Evolutionary conservation across 2,888 invertebrate genomes (phyloP), one percentile per base, ranked within the genome.

Genomic region (Nysson spinosus): DNA sequence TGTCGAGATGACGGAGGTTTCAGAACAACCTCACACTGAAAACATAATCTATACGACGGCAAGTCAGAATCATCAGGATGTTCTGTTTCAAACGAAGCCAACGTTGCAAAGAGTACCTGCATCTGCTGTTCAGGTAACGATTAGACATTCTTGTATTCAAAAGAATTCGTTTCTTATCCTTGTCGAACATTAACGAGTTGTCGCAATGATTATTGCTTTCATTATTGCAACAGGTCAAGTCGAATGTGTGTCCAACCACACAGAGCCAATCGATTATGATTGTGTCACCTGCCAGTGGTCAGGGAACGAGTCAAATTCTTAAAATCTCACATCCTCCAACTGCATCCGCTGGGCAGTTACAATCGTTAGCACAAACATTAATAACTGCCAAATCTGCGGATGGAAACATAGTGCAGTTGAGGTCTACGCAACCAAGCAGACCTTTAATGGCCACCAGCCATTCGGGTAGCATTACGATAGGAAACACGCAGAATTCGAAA

Each of bases 181-280:
- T 57, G 4, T 4, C 7, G 32, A 28, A 39, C 0, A 6, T 34
- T 30, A 9, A n/a, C n/a, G n/a, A n/a, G n/a, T n/a, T n/a, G n/a
- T n/a, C n/a, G n/a, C n/a, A n/a, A n/a, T n/a, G n/a, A n/a, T n/a
- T n/a, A n/a, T n/a, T n/a, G 4, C 51, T 19, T 42, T 61, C 14
- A 19, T 17, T 34, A 20, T 35, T 6, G 16, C 43, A 46, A 19
- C 32, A 87, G 85, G 78, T 85, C 7, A 86, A 86, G 58, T 70
- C 83, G 20, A 83, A 65, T 47, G 51, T 78, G n/a, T 60, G 70
- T 28, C 83, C 81, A 46, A 60, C 85, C 3, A 75, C 83, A 0
- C 87, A 87, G 47, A 86, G 84, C 62, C 87, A 87, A 46, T 86
- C 87, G 5, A 85, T 86, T 14, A 86, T 87, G 87, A 86, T 87